These are phyloP conservation scores for Irena cyanogastra DNA, from an alignment of 2,113 vertebrate genomes.

Conservation along the genomic window DNA sequence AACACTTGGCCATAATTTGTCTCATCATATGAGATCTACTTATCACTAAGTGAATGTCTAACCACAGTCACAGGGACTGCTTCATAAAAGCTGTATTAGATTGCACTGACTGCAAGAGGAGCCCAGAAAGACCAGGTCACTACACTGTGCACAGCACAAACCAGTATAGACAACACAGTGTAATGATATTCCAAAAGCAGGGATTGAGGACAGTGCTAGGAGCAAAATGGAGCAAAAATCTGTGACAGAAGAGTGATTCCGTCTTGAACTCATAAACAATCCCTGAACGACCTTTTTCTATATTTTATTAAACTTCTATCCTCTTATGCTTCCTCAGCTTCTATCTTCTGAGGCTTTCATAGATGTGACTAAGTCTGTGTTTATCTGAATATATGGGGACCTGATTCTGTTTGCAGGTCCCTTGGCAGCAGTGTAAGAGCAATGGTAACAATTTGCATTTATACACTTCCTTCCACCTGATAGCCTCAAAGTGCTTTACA, in stretches of 20 bases:
- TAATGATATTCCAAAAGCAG: neutral
- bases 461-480: constrained; percentile 18
- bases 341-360: neutral
- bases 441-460: constrained; percentile 18
- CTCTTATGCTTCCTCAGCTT: neutral
- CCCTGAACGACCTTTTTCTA: neutral
- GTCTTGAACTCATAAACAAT: neutral
- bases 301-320: neutral
- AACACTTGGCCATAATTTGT: neutral
- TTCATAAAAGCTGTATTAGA: neutral
- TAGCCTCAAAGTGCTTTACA: constrained; percentile 36
- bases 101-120: neutral
- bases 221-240: neutral
- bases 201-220: neutral
- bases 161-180: neutral
- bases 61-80: neutral
- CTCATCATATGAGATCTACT: neutral
- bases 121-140: neutral
- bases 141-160: neutral
- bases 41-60: neutral
- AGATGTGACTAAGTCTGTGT: neutral
- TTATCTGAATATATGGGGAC: neutral
- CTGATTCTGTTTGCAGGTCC: constrained; percentile 22
- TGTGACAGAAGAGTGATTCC: neutral
- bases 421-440: neutral